Conservation (phyloP, 2,888 invertebrate species). For the Polydesmus complanatus region DNA sequence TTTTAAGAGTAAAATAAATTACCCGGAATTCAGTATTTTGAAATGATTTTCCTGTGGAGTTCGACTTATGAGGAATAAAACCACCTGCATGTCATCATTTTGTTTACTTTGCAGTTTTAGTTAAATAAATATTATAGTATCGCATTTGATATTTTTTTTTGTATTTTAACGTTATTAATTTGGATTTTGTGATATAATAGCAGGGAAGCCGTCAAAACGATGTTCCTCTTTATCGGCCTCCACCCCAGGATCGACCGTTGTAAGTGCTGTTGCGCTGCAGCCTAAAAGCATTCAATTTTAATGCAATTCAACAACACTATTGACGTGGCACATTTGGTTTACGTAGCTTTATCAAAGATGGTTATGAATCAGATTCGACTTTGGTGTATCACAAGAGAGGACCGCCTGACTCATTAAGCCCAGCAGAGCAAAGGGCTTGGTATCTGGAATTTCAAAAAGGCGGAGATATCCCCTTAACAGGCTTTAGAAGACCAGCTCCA, state of each 20-base stretch:
- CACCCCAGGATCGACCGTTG: neutral
- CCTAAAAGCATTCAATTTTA: neutral
- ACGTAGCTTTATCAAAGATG: constrained; percentile 71
- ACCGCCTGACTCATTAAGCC: constrained; percentile 45
- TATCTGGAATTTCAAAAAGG: constrained; percentile 84
- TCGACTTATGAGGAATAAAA: neutral
- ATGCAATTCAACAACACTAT: neutral
- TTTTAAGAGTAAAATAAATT: too few species aligned
- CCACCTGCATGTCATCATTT: neutral
- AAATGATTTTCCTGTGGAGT: too few species aligned
- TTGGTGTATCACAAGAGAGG: constrained; percentile 61
- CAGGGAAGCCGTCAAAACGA: neutral
- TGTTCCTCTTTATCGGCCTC: neutral
- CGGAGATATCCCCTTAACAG: constrained; percentile 84
- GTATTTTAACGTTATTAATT: neutral
- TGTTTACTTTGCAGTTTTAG: neutral
- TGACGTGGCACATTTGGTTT: neutral
- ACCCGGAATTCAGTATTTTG: too few species aligned
- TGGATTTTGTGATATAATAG: neutral
- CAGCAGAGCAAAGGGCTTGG: constrained; percentile 65
- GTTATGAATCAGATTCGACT: constrained; percentile 82
- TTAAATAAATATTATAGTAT: neutral
- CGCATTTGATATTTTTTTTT: neutral
- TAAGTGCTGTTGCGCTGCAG: neutral
- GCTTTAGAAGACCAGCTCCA: constrained; percentile 79